phyloP scores from a whole-genome alignment of 1,140 invertebrate genomes.

The Pseudomyrmex flavicornis region DNA sequence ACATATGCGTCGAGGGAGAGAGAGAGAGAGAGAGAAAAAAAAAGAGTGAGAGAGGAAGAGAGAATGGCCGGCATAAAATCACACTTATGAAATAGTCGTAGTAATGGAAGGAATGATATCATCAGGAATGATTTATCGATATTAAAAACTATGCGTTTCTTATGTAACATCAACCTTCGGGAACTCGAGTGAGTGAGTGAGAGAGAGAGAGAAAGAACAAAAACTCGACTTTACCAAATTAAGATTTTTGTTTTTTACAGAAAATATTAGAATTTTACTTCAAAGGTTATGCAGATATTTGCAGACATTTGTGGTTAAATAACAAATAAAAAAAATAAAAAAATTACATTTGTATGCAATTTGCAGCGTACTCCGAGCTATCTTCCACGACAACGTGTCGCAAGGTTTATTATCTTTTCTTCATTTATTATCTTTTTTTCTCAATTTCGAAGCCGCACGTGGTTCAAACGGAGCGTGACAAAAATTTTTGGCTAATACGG shows the following conservation, averaged over 20 bases:
- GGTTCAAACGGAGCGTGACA: slow-evolving; percentile 11
- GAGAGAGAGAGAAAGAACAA: neutral
- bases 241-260: neutral
- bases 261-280: too few relatives aligned
- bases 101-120: slow-evolving; percentile 32
- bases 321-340: neutral
- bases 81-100: slow-evolving; percentile 24
- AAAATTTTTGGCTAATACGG: slow-evolving; percentile 6
- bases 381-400: neutral
- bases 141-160: slow-evolving; percentile 12
- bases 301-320: neutral
- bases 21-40: neutral
- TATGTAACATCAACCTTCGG: slow-evolving; percentile 4
- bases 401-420: neutral
- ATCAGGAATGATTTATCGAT: slow-evolving; percentile 25
- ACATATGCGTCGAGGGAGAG: neutral
- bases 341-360: neutral
- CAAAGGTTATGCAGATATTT: neutral
- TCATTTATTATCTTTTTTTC: neutral
- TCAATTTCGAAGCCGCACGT: neutral
- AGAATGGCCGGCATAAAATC: slow-evolving; percentile 15
- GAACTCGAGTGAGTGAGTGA: neutral
- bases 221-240: neutral
- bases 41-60: neutral
- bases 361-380: neutral